Evolutionary conservation across 1,140 invertebrate genomes (phyloP).

Genomic region (Bactericera cockerelli): DNA sequence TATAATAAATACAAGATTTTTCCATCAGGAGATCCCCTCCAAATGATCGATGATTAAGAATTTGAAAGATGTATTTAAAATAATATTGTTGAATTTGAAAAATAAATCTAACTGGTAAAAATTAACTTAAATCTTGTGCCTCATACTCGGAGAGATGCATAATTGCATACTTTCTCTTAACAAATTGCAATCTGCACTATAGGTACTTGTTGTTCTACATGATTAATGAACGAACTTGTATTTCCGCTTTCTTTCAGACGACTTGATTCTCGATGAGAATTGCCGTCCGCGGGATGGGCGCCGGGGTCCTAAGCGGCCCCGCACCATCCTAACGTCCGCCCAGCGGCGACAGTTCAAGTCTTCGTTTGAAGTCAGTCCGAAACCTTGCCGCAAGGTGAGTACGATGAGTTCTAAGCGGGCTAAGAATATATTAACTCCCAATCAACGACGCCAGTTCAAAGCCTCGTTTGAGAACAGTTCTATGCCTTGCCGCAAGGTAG

Average conservation of each 20-base stretch:
- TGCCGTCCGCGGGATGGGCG: slow-evolving; percentile 63
- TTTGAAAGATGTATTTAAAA: too few species aligned
- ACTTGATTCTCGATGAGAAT: slow-evolving; percentile 57
- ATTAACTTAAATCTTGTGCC: too few species aligned
- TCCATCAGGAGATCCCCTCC: too few species aligned
- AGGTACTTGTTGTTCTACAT: too few species aligned
- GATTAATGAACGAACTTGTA: too few species aligned
- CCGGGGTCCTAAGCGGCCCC: slow-evolving; percentile 82
- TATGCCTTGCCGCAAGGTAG: slow-evolving; percentile 91
- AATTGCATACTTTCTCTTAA: too few species aligned
- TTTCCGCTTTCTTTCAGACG: slow-evolving; percentile 34
- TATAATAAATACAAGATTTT: too few species aligned
- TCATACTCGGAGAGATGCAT: too few species aligned
- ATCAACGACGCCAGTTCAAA: slow-evolving; percentile 93
- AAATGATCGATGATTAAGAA: too few species aligned
- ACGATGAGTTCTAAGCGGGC: slow-evolving; percentile 70
- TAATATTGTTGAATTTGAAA: too few species aligned
- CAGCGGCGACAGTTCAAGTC: slow-evolving; percentile 95
- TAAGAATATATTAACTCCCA: slow-evolving; percentile 89
- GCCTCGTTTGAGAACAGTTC: slow-evolving; percentile 96
- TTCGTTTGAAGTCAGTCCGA: slow-evolving; percentile 95
- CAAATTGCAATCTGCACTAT: too few species aligned
- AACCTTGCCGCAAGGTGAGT: slow-evolving; percentile 85
- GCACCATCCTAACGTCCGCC: slow-evolving; percentile 92
- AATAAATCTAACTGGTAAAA: too few species aligned